Conservation (phyloP, 2,113 vertebrate species). For the Garra rufa region DNA sequence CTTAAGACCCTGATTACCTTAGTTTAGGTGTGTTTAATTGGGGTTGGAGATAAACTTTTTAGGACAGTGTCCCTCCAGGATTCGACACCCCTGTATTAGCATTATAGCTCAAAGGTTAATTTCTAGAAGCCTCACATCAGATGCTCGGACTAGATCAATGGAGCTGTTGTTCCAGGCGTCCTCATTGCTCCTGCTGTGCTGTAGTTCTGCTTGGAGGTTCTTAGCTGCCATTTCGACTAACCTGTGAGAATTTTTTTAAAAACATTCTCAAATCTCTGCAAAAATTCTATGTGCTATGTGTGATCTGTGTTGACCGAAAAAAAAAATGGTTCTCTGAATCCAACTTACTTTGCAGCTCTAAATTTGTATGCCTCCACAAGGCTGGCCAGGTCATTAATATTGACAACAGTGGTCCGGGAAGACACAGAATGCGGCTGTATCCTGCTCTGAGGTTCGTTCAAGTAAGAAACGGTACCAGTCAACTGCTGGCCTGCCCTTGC, state of each 20-base stretch:
- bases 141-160: conserved; percentile 91
- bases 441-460: conserved; percentile 82
- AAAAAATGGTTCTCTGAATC: background rate
- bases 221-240: conserved; percentile 88
- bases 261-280: conserved; percentile 1
- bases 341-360: conserved; percentile 85
- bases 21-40: background rate
- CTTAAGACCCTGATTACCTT: background rate
- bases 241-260: conserved; percentile 67
- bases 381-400: conserved; percentile 80
- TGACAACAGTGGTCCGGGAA: conserved; percentile 70
- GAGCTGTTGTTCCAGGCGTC: conserved; percentile 94
- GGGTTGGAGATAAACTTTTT: background rate
- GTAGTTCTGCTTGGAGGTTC: conserved; percentile 86
- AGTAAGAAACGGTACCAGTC: conserved; percentile 89
- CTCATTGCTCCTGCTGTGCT: conserved; percentile 82
- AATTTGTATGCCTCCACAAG: conserved; percentile 88
- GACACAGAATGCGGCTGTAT: conserved; percentile 88
- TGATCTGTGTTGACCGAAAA: background rate
- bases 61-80: background rate
- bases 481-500: conserved; percentile 83
- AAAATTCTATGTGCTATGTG: background rate
- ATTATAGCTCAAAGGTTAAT: background rate
- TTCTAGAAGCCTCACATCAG: conserved; percentile 80
- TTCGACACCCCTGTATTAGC: background rate